Base-by-base conservation (phyloP, 1,140 invertebrate species). In the Diploscapter pachys region DNA sequence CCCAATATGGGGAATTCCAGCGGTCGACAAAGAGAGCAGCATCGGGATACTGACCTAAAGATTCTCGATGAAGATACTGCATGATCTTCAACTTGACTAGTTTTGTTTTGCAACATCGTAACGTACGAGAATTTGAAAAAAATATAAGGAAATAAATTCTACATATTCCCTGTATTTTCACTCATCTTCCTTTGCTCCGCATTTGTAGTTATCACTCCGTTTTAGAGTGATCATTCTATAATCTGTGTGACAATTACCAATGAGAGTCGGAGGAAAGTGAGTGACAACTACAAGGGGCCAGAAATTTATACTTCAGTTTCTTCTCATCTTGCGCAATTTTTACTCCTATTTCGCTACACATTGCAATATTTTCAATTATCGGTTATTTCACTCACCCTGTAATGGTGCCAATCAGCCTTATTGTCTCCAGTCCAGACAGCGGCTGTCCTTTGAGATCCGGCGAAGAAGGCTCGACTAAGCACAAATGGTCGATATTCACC, bases 401-500 rank as follows among this genome's bases (percentile, higher is more conserved):
- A 50, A 88, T 98, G 95, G 5, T 89, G 88, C 96, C 96, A 99
- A 65, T 98, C 92, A 0, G 93, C 96, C 57, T 89, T 89, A 83
- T 99, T 99, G 86, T 99, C 97, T 0, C 97, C 97, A 0, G 97
- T 99, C 97, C 97, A 99, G 31, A 98, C 91, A 31, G 95, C 92
- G 0, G 93, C 91, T 80, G 72, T 80, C 82, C 95, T 90, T 87
- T 99, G 96, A 3, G 92, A 91, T 2, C 96, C 96, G 63, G 93
- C 91, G 87, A 96, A 99, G 81, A 92, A 91, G 0, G 94, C 91
- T 69, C 97, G 88, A 0, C 94, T 92, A 2, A 99, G 87, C 77
- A 98, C 91, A 86, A 99, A 99, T 0, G 96, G 95, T 63, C 97
- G 88, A 54, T 90, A 85, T 56, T 87, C 84, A 63, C 90, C 89